A percentile compares a stretch with the other conserved stretches of the same genome.
phyloP scores from a whole-genome alignment of 1,140 invertebrate species.

The Oncopeltus fasciatus region DNA sequence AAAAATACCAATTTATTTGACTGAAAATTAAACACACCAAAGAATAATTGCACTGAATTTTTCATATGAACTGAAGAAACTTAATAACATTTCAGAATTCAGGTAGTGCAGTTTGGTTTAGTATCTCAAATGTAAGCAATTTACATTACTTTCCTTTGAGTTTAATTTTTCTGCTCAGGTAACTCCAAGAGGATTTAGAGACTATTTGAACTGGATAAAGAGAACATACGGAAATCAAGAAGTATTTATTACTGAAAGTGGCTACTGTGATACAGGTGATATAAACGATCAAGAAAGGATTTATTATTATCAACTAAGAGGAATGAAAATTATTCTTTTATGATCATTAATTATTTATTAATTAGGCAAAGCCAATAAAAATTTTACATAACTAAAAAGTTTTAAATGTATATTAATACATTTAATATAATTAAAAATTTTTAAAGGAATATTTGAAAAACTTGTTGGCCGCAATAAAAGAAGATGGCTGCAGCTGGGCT shows the following conservation, averaged over 20 bases:
- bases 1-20: too few relatives aligned
- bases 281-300: not conserved
- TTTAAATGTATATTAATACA: too few relatives aligned
- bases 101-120: too few relatives aligned
- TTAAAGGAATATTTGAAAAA: slow-evolving; percentile 42
- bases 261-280: slow-evolving; percentile 13
- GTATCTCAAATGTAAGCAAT: not conserved
- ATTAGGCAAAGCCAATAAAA: too few relatives aligned
- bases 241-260: slow-evolving; percentile 20
- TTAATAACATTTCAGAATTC: too few relatives aligned
- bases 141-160: not conserved
- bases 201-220: slow-evolving; percentile 14
- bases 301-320: not conserved
- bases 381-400: too few relatives aligned
- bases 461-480: slow-evolving; percentile 45
- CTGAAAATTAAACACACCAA: too few relatives aligned
- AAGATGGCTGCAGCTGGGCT: slow-evolving; percentile 47
- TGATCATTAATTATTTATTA: too few relatives aligned
- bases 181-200: slow-evolving; percentile 10
- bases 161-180: slow-evolving; percentile 4
- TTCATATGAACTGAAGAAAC: too few relatives aligned
- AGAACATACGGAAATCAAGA: slow-evolving; percentile 11
- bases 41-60: too few relatives aligned
- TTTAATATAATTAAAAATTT: too few relatives aligned
- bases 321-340: too few relatives aligned